Conservation (phyloP, 2,888 invertebrate genomes). For the Agriopis marginaria region DNA sequence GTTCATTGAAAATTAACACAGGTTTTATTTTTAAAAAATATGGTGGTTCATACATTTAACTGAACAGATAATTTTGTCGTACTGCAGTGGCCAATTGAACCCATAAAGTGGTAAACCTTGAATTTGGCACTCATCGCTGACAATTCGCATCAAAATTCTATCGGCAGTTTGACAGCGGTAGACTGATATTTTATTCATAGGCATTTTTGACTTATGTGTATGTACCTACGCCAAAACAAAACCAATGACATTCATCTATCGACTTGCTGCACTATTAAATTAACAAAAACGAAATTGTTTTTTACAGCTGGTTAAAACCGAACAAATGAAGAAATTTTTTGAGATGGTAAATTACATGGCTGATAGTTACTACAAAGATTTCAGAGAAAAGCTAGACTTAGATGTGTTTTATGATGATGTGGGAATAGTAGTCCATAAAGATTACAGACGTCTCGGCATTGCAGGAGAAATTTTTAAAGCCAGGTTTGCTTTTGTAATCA, state of each 20-base stretch:
- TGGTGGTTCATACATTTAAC: too few species aligned
- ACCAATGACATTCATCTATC: not conserved
- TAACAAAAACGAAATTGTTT: not conserved
- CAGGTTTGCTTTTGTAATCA: conserved; percentile 10
- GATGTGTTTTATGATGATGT: conserved; percentile 48
- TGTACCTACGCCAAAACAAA: not conserved
- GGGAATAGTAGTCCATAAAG: conserved; percentile 48
- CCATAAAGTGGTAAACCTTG: too few species aligned
- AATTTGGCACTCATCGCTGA: too few species aligned
- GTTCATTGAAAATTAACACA: too few species aligned
- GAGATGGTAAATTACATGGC: conserved; percentile 42
- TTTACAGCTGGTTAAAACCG: conserved; percentile 48
- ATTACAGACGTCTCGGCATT: conserved; percentile 50
- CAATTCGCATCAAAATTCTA: too few species aligned
- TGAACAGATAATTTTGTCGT: too few species aligned
- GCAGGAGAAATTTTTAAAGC: conserved; percentile 41
- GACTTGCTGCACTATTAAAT: not conserved
- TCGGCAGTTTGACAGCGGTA: too few species aligned
- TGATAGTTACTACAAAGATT: conserved; percentile 26
- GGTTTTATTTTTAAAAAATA: too few species aligned
- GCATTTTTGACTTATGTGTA: too few species aligned
- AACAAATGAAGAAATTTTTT: conserved; percentile 52
- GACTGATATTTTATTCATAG: too few species aligned
- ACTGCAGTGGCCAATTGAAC: too few species aligned
- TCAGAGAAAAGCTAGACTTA: conserved; percentile 38